phyloP scores from a whole-genome alignment of 92 coral and sea anemone genomes.

The Blastomussa wellsi region DNA sequence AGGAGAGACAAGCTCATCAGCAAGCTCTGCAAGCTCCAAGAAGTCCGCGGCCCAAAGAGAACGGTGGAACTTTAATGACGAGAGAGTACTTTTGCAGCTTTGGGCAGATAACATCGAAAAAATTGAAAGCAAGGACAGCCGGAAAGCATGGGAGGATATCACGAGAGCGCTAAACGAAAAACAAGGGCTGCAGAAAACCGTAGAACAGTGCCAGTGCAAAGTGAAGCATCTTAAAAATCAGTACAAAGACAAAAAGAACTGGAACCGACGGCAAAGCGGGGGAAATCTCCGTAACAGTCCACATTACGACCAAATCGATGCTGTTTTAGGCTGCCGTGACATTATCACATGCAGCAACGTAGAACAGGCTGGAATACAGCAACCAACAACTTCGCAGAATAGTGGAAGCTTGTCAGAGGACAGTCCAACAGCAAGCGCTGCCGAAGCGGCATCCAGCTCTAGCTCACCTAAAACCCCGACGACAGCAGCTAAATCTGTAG shows the following conservation, averaged over 20 bases:
- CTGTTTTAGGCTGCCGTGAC: background rate
- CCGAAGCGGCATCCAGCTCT: background rate
- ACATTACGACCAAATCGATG: conserved; percentile 1
- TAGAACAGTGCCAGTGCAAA: conserved; percentile 28
- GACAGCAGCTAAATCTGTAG: background rate
- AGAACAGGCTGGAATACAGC: background rate
- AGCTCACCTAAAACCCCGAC: background rate
- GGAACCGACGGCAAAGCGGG: conserved; percentile 22
- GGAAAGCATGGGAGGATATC: conserved; percentile 14
- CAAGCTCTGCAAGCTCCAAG: background rate
- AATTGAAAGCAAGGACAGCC: background rate
- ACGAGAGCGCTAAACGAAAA: background rate
- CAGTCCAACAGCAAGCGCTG: background rate
- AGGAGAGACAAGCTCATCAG: background rate
- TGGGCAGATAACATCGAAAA: conserved; percentile 10
- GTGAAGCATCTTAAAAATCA: conserved; percentile 23
- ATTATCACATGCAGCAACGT: background rate
- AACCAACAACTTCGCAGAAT: background rate
- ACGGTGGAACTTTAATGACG: background rate
- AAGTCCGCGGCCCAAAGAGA: conserved; percentile 1
- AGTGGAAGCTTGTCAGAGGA: background rate
- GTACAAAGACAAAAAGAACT: conserved; percentile 20
- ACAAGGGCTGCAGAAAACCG: background rate
- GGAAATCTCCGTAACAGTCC: background rate
- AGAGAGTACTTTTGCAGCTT: background rate